These are phyloP conservation scores for Monodelphis domestica DNA, from an alignment of 2,797 vertebrate species.

Conservation along the genomic window DNA sequence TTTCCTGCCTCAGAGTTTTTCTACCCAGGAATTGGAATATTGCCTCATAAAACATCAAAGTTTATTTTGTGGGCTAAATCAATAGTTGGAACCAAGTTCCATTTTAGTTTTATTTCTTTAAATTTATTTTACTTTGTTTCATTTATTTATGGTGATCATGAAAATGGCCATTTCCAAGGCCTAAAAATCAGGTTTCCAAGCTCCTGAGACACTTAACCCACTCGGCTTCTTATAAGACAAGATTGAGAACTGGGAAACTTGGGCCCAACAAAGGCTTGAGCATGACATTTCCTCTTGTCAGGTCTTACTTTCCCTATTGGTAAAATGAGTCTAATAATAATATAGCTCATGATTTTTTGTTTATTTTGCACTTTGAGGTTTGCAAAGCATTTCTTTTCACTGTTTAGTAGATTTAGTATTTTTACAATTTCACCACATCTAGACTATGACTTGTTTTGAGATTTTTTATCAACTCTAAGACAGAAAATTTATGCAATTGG, in stretches of 20 bases:
- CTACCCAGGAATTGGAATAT: not conserved
- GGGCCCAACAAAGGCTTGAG: not conserved
- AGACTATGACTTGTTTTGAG: too few species aligned
- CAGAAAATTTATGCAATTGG: too few species aligned
- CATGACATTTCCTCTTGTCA: not conserved
- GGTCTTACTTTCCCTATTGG: not conserved
- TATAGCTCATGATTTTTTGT: not conserved
- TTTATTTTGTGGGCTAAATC: not conserved
- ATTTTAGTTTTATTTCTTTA: slow-evolving; percentile 45
- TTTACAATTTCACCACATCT: too few species aligned
- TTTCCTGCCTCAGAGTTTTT: not conserved
- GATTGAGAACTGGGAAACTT: not conserved
- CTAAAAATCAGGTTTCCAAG: not conserved
- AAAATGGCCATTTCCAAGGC: slow-evolving; percentile 17
- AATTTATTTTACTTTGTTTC: slow-evolving; percentile 6
- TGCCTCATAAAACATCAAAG: not conserved
- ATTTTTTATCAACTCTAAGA: too few species aligned
- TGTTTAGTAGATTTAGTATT: too few species aligned
- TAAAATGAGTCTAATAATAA: not conserved
- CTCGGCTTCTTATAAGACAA: not conserved
- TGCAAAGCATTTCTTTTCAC: too few species aligned
- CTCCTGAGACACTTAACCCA: not conserved
- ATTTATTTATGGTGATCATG: slow-evolving; percentile 13
- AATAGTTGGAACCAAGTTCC: not conserved
- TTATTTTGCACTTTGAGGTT: not conserved